phyloP scores from a whole-genome alignment of 1,140 invertebrate species.

The Scaptodrosophila lebanonensis region DNA sequence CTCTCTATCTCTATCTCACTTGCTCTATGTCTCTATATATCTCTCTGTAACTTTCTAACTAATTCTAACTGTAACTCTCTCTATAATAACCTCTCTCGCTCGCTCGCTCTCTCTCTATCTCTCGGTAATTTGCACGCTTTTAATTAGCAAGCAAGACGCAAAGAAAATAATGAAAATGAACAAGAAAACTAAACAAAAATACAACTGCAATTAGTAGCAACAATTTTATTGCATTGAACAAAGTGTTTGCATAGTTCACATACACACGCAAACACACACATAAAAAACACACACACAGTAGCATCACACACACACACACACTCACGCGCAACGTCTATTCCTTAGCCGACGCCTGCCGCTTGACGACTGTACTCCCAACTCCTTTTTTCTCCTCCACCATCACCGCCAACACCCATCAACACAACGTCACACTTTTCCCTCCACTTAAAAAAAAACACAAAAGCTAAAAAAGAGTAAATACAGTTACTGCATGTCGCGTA shows the following conservation, averaged over 20 bases:
- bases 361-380: background rate
- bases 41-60: slow-evolving; percentile 14
- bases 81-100: slow-evolving; percentile 24
- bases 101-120: slow-evolving; percentile 20
- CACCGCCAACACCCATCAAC: slow-evolving; percentile 21
- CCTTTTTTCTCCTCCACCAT: no score
- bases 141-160: slow-evolving; percentile 32
- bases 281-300: slow-evolving; percentile 6
- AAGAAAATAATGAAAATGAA: no score
- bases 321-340: slow-evolving; percentile 2
- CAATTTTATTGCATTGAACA: slow-evolving; percentile 48
- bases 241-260: slow-evolving; percentile 62
- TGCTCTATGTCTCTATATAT: slow-evolving; percentile 5
- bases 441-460: slow-evolving; percentile 13
- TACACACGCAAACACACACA: slow-evolving; percentile 30
- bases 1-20: slow-evolving; percentile 5
- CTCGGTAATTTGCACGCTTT: slow-evolving; percentile 66
- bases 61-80: slow-evolving; percentile 27
- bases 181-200: slow-evolving; percentile 25
- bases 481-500: background rate
- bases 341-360: slow-evolving; percentile 42
- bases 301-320: slow-evolving; percentile 9
- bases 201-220: slow-evolving; percentile 26
- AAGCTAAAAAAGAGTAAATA: slow-evolving; percentile 3
- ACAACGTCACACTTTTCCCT: no score